phyloP scores from a whole-genome alignment of 2,797 vertebrate genomes.

The Decapterus maruadsi region DNA sequence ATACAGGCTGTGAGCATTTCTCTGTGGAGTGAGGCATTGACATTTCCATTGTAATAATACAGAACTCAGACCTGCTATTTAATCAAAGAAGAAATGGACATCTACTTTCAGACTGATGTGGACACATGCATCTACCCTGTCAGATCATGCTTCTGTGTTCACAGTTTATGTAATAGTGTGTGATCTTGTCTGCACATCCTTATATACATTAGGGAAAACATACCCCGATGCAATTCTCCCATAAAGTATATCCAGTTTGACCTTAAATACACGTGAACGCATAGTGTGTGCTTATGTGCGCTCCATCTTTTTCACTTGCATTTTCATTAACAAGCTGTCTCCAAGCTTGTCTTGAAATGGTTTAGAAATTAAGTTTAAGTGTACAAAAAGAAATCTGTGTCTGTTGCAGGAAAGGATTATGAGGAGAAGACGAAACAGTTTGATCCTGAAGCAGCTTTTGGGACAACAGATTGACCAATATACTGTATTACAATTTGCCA shows the following conservation, averaged over 20 bases:
- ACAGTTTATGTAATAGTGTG: neutral
- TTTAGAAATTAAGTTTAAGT: slow-evolving; percentile 15
- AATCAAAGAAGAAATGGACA: too few relatives aligned
- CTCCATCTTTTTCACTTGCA: neutral
- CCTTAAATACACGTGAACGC: neutral
- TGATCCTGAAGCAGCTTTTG: slow-evolving; percentile 22
- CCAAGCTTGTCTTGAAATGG: neutral
- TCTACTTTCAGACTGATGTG: too few relatives aligned
- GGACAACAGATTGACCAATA: slow-evolving; percentile 29
- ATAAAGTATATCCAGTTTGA: neutral
- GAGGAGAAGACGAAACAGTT: slow-evolving; percentile 6
- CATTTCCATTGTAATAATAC: too few relatives aligned
- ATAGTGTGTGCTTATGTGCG: neutral
- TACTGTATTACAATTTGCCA: neutral
- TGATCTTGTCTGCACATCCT: neutral
- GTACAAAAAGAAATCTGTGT: slow-evolving; percentile 4
- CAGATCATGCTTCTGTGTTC: too few relatives aligned
- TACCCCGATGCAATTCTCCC: neutral
- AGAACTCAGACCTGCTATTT: too few relatives aligned
- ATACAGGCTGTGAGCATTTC: too few relatives aligned
- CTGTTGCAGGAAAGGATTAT: slow-evolving; percentile 28
- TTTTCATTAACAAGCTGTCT: neutral
- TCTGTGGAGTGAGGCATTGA: too few relatives aligned
- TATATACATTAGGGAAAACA: neutral
- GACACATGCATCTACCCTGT: neutral